Percentiles rank a stretch among this genome's conserved stretches.
Evolutionary conservation across 2,888 invertebrate species (phyloP).

Genomic region (Hirtodrosophila duncani): DNA sequence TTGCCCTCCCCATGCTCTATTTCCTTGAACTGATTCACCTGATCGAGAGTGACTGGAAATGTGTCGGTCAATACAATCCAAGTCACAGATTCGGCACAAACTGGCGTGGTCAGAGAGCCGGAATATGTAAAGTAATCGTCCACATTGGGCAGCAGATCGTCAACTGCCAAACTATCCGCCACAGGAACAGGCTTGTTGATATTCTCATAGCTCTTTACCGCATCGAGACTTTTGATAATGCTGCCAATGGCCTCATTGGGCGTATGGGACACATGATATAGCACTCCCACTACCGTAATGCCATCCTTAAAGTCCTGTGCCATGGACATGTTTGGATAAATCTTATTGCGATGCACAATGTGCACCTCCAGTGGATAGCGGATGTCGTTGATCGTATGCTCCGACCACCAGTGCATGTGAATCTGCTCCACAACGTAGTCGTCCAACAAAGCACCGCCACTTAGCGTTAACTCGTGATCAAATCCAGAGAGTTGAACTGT

Average conservation of each 20-base stretch:
- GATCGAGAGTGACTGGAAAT: constrained; percentile 79
- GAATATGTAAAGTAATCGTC: constrained; percentile 82
- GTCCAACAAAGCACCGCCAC: constrained; percentile 79
- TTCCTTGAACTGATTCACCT: constrained; percentile 79
- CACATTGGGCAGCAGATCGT: constrained; percentile 80
- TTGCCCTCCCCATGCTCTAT: constrained; percentile 74
- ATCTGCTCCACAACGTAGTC: constrained; percentile 84
- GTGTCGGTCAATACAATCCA: constrained; percentile 84
- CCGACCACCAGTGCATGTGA: constrained; percentile 92
- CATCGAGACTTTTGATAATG: constrained; percentile 65
- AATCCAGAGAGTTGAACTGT: constrained; percentile 73
- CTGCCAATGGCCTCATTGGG: constrained; percentile 69
- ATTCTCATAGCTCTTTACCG: constrained; percentile 58
- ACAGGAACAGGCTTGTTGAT: constrained; percentile 60
- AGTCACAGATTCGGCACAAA: constrained; percentile 85
- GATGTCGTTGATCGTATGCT: constrained; percentile 86
- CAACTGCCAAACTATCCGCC: constrained; percentile 59
- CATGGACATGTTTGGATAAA: constrained; percentile 79
- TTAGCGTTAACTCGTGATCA: constrained; percentile 65
- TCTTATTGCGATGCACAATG: constrained; percentile 82
- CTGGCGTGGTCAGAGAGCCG: constrained; percentile 87
- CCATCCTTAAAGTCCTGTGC: constrained; percentile 81
- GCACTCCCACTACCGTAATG: constrained; percentile 82
- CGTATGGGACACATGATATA: constrained; percentile 80
- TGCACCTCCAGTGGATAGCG: constrained; percentile 84